phyloP scores from a whole-genome alignment of 1,140 invertebrate genomes.

The Saccostrea echinata region DNA sequence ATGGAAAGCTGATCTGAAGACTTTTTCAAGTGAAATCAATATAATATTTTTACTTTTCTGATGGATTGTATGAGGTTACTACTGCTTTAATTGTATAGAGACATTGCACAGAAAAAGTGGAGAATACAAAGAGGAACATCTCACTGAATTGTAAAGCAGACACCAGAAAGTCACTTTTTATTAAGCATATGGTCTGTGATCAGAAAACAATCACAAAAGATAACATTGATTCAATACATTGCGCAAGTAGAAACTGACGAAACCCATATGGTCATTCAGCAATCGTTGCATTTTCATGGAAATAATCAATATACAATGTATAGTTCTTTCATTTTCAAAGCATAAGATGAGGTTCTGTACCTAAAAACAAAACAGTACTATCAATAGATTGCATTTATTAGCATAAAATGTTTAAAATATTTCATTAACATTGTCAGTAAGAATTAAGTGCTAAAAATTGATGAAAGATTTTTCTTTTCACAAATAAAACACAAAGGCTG shows the following conservation, averaged over 20 bases:
- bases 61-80: not conserved
- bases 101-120: not conserved
- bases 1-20: too few relatives aligned
- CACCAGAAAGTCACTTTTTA: not conserved
- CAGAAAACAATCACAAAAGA: constrained; percentile 27
- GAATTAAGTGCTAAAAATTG: not conserved
- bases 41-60: not conserved
- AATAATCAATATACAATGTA: constrained; percentile 1
- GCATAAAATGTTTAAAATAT: too few relatives aligned
- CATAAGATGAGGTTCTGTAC: too few relatives aligned
- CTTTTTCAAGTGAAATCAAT: not conserved
- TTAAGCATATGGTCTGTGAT: constrained; percentile 20
- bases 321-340: too few relatives aligned
- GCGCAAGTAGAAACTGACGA: constrained; percentile 21
- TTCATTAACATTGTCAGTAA: not conserved
- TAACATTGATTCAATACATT: constrained; percentile 21
- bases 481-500: constrained; percentile 7
- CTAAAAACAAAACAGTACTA: too few relatives aligned
- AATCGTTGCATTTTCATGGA: not conserved
- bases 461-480: not conserved
- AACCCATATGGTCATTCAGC: constrained; percentile 18
- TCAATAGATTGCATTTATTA: too few relatives aligned
- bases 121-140: not conserved
- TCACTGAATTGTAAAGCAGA: not conserved
- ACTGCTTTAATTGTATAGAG: not conserved